Conservation (phyloP, 2,797 vertebrate genomes). For the Merluccius polli region DNA sequence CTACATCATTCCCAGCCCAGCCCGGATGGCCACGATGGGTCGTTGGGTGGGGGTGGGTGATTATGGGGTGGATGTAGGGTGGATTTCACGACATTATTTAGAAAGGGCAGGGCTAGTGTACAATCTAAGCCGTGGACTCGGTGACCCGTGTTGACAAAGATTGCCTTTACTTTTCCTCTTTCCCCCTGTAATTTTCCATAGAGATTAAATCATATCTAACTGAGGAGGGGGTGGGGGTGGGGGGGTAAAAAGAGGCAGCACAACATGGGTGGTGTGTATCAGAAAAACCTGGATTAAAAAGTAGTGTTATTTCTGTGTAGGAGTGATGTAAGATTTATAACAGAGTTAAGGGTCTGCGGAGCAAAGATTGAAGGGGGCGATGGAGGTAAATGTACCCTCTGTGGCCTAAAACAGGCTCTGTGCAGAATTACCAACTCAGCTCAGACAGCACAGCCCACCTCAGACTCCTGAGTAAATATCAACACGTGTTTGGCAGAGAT, state of each 20-base stretch:
- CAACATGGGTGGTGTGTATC: constrained; percentile 53
- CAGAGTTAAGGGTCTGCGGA: constrained; percentile 9
- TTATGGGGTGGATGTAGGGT: constrained; percentile 11
- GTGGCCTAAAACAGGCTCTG: constrained; percentile 41
- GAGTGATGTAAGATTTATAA: constrained; percentile 40
- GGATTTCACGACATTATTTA: constrained; percentile 42
- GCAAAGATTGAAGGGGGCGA: constrained; percentile 18
- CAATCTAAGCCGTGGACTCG: constrained; percentile 48
- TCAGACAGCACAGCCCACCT: constrained; percentile 65
- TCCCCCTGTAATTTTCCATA: constrained; percentile 49
- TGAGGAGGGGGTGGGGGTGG: constrained; percentile 24
- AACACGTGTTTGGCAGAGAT: constrained; percentile 48
- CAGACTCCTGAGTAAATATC: constrained; percentile 75
- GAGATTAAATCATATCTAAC: constrained; percentile 48
- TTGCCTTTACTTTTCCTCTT: constrained; percentile 32
- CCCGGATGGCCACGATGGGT: too few species aligned
- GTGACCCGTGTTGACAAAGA: constrained; percentile 48
- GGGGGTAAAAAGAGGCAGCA: constrained; percentile 35
- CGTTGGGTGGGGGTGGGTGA: neutral
- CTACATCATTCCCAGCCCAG: neutral
- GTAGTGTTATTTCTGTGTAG: constrained; percentile 43
- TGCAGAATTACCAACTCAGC: constrained; percentile 57
- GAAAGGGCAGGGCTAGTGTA: constrained; percentile 33
- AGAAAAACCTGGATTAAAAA: constrained; percentile 21
- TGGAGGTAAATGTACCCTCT: constrained; percentile 38